Evolutionary conservation across 2,888 invertebrate species (phyloP).

Genomic region (Parnassius apollo): DNA sequence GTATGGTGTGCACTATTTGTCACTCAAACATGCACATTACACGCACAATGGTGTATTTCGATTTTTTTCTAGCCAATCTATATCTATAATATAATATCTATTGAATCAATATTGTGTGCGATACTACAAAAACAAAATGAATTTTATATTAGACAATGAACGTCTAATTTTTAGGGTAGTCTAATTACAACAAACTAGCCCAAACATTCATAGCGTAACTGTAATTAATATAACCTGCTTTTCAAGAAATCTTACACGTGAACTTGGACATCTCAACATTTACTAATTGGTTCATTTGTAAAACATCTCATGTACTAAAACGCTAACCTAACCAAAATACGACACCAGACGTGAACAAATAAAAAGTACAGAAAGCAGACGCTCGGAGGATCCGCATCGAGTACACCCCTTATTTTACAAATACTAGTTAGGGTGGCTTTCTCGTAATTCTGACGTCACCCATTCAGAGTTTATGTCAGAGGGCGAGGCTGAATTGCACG

Average conservation of each 20-base stretch:
- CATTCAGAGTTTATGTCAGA: constrained; percentile 45
- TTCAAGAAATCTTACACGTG: constrained; percentile 12
- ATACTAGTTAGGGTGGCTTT: constrained; percentile 23
- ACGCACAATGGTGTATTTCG: too few relatives aligned
- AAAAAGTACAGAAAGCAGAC: background rate
- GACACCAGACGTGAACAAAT: background rate
- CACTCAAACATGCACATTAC: too few relatives aligned
- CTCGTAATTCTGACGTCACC: constrained; percentile 45
- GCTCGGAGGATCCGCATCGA: constrained; percentile 1
- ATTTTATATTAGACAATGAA: too few relatives aligned
- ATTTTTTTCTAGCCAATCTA: too few relatives aligned
- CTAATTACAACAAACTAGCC: background rate
- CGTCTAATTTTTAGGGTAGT: too few relatives aligned
- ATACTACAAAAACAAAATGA: too few relatives aligned
- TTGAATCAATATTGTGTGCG: too few relatives aligned
- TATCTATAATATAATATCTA: too few relatives aligned
- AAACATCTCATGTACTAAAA: background rate
- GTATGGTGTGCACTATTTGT: too few relatives aligned
- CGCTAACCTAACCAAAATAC: background rate
- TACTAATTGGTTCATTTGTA: constrained; percentile 5
- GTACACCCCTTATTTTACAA: constrained; percentile 14
- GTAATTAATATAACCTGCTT: constrained; percentile 3
- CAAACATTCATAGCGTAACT: background rate
- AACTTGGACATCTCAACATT: constrained; percentile 11
- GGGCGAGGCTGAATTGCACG: constrained; percentile 48